These are phyloP conservation scores for Apomyelois bistriatella DNA, from an alignment of 2,888 invertebrate genomes.

Conservation along the genomic window DNA sequence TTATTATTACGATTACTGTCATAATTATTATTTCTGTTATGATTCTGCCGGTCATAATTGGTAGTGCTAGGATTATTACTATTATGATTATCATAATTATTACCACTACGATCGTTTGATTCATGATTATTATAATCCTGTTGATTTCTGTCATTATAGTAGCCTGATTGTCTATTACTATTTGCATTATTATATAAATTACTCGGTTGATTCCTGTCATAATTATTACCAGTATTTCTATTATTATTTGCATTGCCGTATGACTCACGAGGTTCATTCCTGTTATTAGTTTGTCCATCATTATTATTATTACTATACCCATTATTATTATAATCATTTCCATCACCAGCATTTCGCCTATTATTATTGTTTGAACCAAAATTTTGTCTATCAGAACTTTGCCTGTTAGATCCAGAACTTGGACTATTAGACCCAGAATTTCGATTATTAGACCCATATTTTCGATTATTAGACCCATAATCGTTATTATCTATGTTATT, in stretches of 20 bases:
- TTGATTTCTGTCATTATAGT: background rate
- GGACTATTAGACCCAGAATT: background rate
- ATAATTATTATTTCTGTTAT: conserved; percentile 2
- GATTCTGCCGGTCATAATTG: background rate
- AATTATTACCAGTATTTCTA: background rate
- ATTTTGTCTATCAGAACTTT: background rate
- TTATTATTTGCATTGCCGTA: background rate
- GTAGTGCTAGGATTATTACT: background rate
- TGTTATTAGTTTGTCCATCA: background rate
- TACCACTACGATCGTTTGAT: conserved; percentile 6
- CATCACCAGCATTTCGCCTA: background rate
- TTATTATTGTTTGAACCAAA: background rate
- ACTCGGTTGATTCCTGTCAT: conserved; percentile 1
- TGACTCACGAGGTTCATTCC: no score
- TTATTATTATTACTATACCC: background rate
- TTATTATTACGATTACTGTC: background rate
- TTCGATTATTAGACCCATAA: background rate
- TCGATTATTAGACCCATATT: background rate
- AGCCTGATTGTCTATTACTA: background rate
- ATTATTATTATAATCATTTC: background rate
- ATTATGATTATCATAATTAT: conserved; percentile 3
- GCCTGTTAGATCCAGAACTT: background rate
- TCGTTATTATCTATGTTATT: conserved; percentile 9
- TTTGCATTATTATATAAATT: background rate
- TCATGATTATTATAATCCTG: background rate